Conservation (phyloP, 2,113 vertebrate genomes). For the Proteles cristata region DNA sequence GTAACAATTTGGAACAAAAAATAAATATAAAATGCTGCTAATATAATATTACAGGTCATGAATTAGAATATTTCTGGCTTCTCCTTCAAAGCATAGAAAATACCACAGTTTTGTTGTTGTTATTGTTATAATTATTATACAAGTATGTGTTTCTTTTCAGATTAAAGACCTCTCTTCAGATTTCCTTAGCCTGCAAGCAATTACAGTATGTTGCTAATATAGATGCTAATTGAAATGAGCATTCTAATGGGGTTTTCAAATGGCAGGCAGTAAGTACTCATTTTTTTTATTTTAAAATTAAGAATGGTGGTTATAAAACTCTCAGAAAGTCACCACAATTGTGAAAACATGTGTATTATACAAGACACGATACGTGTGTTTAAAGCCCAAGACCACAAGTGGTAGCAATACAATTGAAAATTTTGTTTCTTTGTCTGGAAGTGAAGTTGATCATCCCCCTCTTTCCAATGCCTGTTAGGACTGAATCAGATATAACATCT, state of each 20-base stretch:
- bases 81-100: background rate
- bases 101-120: background rate
- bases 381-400: background rate
- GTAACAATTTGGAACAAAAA: too few relatives aligned
- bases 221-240: background rate
- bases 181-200: background rate
- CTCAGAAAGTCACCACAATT: background rate
- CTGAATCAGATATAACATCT: background rate
- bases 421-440: background rate
- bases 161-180: conserved; percentile 9
- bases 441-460: background rate
- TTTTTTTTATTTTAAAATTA: background rate
- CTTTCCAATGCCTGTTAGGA: background rate
- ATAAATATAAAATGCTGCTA: background rate
- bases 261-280: background rate
- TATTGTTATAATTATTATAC: background rate
- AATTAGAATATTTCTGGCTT: conserved; percentile 1
- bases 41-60: background rate
- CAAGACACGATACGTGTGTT: background rate
- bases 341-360: background rate
- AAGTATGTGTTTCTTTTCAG: conserved; percentile 15
- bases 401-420: background rate
- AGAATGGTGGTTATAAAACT: background rate
- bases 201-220: background rate
- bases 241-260: background rate